phyloP scores from a whole-genome alignment of 2,888 invertebrate species.

The Perizoma affinitatum region DNA sequence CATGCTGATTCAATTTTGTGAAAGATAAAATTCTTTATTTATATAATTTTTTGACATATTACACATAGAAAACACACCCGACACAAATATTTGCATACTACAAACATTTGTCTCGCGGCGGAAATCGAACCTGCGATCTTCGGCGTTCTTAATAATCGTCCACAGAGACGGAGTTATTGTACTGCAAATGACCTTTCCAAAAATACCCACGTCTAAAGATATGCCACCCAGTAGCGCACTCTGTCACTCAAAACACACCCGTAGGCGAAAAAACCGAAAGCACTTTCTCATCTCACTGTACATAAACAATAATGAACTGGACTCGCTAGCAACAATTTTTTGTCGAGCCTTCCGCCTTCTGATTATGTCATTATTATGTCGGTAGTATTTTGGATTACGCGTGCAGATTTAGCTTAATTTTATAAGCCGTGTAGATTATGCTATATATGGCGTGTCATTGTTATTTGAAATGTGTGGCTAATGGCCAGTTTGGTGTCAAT shows the following conservation, averaged over 20 bases:
- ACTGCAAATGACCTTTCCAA: too few relatives aligned
- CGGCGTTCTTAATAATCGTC: too few relatives aligned
- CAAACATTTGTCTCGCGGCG: too few relatives aligned
- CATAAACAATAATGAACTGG: conserved; percentile 25
- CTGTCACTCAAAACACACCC: neutral
- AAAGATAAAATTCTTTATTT: too few relatives aligned
- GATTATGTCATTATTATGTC: conserved; percentile 37
- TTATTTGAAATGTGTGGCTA: conserved; percentile 4
- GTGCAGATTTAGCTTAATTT: conserved; percentile 11
- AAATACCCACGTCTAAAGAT: neutral
- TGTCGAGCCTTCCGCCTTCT: conserved; percentile 28
- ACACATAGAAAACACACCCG: too few relatives aligned
- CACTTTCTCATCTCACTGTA: conserved; percentile 18
- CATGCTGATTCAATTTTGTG: too few relatives aligned
- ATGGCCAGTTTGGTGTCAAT: neutral
- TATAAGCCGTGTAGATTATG: conserved; percentile 9
- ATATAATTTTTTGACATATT: too few relatives aligned
- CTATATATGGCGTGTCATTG: conserved; percentile 14
- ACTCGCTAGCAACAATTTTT: conserved; percentile 23
- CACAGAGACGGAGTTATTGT: too few relatives aligned
- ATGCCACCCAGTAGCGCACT: neutral
- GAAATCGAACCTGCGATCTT: too few relatives aligned
- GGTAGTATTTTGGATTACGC: conserved; percentile 16
- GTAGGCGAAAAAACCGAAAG: neutral
- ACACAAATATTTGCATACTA: too few relatives aligned